phyloP scores from a whole-genome alignment of 2,888 invertebrate genomes.

The Blastobasis adustella region DNA sequence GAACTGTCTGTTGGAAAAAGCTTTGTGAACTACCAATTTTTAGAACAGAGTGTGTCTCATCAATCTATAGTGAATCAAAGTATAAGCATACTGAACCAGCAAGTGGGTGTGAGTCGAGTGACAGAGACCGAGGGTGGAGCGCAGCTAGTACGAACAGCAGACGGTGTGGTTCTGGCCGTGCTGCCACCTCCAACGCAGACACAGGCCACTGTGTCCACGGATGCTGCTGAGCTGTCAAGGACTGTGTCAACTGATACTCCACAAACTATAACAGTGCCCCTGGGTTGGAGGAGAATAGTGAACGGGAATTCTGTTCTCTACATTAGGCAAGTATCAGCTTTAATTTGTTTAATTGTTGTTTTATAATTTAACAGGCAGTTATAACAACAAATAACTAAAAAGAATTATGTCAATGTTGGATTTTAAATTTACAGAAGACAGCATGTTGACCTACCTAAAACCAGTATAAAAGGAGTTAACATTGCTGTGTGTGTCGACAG shows the following conservation, averaged over 20 bases:
- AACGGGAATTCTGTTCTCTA: constrained; percentile 60
- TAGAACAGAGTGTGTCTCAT: constrained; percentile 71
- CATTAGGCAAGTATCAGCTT: constrained; percentile 43
- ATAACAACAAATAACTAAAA: no score
- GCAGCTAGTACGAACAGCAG: constrained; percentile 62
- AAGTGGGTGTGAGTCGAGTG: constrained; percentile 58
- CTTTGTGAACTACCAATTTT: constrained; percentile 69
- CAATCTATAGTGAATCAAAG: constrained; percentile 70
- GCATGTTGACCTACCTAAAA: no score
- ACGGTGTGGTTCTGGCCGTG: constrained; percentile 65
- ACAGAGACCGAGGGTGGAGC: constrained; percentile 53
- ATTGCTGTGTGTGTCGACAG: no score
- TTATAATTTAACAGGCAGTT: no score
- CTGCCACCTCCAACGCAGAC: constrained; percentile 24
- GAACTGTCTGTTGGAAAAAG: constrained; percentile 53
- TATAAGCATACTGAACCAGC: constrained; percentile 69
- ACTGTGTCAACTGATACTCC: constrained; percentile 53
- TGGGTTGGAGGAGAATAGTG: constrained; percentile 68
- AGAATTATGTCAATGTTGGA: no score
- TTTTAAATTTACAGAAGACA: no score
- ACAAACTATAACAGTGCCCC: constrained; percentile 62
- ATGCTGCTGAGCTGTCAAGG: constrained; percentile 26
- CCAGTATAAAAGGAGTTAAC: no score
- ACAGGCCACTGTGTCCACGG: constrained; percentile 17
- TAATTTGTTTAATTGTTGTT: background rate